These are phyloP conservation scores for Rallus limicola DNA, from an alignment of 2,113 vertebrate species.

Conservation along the genomic window DNA sequence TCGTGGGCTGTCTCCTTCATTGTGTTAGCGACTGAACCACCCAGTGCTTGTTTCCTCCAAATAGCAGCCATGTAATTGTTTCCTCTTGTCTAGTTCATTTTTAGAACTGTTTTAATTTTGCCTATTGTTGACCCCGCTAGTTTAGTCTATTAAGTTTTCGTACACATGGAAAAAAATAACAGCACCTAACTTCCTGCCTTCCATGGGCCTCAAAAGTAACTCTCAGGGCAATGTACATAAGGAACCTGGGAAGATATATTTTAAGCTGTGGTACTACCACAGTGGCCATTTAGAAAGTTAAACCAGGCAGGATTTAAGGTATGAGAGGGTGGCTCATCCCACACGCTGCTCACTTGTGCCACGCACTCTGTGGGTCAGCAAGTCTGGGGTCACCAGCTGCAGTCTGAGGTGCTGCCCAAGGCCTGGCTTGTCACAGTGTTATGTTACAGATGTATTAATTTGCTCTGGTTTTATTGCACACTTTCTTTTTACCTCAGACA, in stretches of 20 bases:
- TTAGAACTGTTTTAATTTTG: constrained; percentile 63
- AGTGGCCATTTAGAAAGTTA: not conserved
- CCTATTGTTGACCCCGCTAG: constrained; percentile 62
- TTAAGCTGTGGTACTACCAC: not conserved
- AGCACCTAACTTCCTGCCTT: constrained; percentile 64
- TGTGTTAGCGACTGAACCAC: constrained; percentile 58
- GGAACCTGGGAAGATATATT: not conserved
- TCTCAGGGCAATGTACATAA: not conserved
- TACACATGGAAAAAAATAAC: constrained; percentile 49
- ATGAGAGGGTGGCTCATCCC: not conserved
- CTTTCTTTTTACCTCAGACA: not conserved
- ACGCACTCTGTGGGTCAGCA: fast-evolving
- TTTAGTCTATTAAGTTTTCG: constrained; percentile 62
- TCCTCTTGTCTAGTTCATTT: constrained; percentile 68
- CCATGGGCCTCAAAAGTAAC: not conserved
- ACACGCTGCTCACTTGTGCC: fast-evolving
- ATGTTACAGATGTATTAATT: not conserved
- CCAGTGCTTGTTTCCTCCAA: constrained; percentile 63
- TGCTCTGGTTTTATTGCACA: not conserved
- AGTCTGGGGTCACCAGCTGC: not conserved
- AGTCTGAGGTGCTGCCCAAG: not conserved
- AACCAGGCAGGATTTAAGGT: not conserved
- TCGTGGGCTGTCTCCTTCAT: constrained; percentile 42
- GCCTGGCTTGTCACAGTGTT: not conserved
- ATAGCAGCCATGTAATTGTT: constrained; percentile 57